Evolutionary conservation across 2,797 vertebrate genomes (phyloP).

Genomic region (Mionectes olivaceus): DNA sequence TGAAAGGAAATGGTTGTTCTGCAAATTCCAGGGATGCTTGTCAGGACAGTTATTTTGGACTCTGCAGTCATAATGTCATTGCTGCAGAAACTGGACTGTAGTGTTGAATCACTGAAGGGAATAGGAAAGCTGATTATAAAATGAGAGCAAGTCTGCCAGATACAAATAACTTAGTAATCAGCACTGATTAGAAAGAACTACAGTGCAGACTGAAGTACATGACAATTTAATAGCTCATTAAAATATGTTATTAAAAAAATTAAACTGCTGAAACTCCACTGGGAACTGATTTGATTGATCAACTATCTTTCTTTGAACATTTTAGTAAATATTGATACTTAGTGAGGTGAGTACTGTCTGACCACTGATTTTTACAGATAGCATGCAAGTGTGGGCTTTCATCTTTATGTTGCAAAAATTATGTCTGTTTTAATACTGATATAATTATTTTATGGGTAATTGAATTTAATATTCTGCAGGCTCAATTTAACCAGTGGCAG

Average conservation of each 20-base stretch:
- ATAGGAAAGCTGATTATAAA: background rate
- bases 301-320: conserved; percentile 16
- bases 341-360: conserved; percentile 1
- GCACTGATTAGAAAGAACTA: conserved; percentile 36
- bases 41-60: background rate
- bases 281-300: conserved; percentile 21
- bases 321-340: conserved; percentile 55
- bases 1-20: background rate
- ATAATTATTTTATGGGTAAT: conserved; percentile 61
- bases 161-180: conserved; percentile 28
- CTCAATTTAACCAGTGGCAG: conserved; percentile 59
- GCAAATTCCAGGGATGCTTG: background rate
- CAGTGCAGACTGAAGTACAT: background rate
- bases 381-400: background rate
- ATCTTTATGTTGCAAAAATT: conserved; percentile 50
- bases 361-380: conserved; percentile 40
- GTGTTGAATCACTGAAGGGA: background rate
- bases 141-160: background rate
- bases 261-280: conserved; percentile 15
- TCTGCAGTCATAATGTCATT: background rate
- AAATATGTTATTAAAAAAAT: conserved; percentile 51
- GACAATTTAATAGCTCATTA: conserved; percentile 43
- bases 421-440: conserved; percentile 48
- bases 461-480: conserved; percentile 58
- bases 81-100: background rate